Evolutionary conservation across 2,113 vertebrate species (phyloP), one percentile per base, ranked within the genome.

Genomic region (Strigops habroptila): DNA sequence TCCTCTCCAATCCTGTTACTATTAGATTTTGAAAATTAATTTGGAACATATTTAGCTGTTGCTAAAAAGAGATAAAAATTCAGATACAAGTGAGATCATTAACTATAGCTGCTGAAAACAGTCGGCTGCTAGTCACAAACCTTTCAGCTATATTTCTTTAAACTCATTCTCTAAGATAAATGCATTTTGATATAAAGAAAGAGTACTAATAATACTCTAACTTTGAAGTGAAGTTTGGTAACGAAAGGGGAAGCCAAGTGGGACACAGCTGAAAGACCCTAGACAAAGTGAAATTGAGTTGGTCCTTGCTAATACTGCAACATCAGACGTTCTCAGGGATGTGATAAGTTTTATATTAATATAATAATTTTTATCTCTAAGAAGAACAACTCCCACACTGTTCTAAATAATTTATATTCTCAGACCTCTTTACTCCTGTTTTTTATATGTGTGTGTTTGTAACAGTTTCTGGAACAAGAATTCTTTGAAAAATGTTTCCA

Each of bases 391-490:
- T 80, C 59, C 31, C 30, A 88, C 10, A 3, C 12, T 65, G 10
- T 39, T 78, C 31, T 37, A 87, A 75, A 74, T 70, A 74, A 70
- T 90, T 70, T 39, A 67, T 84, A 53, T 76, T 76, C 65, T 82
- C 17, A 59, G 37, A 3, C 3, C 0, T 64, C 18, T 37, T 82
- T 91, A 44, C 14, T 59, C 1, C 22, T 69, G 22, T 49, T 24
- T 74, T 82, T 86, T 49, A 10, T 63, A 79, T 7, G 33, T 43
- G 5, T 24, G 12, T 73, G 8, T 43, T 90, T 88, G 28, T 30
- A 88, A 49, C 9, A 31, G 31, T 17, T 81, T 91, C 35, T 83
- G 25, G 64, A 70, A 53, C 2, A 73, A 90, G 12, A 53, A 35
- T 48, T 88, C 33, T 77, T 57, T 88, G 28, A 51, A 88, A 88